Evolutionary conservation across 2,888 invertebrate species (phyloP), one percentile per base, ranked within the genome.

Genomic region (Diploptera punctata): DNA sequence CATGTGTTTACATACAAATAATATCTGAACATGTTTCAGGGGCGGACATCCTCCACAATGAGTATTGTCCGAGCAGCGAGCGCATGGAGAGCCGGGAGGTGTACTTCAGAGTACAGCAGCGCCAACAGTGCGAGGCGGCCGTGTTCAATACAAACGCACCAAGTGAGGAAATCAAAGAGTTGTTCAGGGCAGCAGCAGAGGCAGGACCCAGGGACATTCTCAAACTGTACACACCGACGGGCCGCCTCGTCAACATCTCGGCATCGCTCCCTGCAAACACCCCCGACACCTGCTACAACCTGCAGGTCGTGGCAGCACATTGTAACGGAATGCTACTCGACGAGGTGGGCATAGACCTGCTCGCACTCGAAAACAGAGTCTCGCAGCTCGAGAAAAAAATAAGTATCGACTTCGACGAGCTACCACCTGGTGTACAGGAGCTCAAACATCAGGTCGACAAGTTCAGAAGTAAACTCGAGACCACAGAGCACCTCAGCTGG

Each of bases 181-280:
- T 89, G 79, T 90, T 90, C 82, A 85, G 89, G 80, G 86, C 86
- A 75, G 90, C 90, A 75, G 89, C 89, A 74, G 90, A 90, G 82
- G 90, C 89, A 75, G 88, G 89, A 76, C 87, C 88, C 76, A 84
- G 86, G 80, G 90, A 90, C 80, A 89, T 90, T 80, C 85, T 90
- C 78, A 90, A 90, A 82, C 83, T 90, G 78, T 87, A 83, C 78
- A 83, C 88, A 79, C 83, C 84, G 75, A 85, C 86, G 73, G 89
- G 89, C 67, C 87, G 87, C 79, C 83, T 90, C 75, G 81, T 89
- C 79, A 89, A 89, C 82, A 89, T 90, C 79, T 88, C 87, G 72
- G 84, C 86, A 21, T 83, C 85, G 76, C 83, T 90, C 75, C 84
- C 85, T 75, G 83, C 85, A 61, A 90, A 90, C 80, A 84, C 86